These are phyloP conservation scores for Steinernema khuongi DNA, from an alignment of 1,140 invertebrate genomes.

Conservation along the genomic window DNA sequence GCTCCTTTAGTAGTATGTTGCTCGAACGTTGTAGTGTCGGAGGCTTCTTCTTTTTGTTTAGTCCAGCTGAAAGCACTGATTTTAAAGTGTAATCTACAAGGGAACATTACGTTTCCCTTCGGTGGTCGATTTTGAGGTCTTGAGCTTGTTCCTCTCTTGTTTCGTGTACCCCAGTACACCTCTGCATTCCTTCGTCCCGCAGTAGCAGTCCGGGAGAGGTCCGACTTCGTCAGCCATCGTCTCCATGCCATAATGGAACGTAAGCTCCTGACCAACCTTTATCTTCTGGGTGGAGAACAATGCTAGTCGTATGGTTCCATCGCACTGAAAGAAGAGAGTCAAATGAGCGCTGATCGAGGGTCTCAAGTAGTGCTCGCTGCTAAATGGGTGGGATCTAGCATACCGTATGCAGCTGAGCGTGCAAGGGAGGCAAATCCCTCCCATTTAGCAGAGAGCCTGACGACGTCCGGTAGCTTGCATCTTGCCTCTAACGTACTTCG, in stretches of 20 bases:
- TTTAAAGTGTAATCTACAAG: no score
- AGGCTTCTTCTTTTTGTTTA: no score
- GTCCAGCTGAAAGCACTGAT: no score
- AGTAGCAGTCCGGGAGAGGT: not conserved
- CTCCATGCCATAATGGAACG: slow-evolving; percentile 14
- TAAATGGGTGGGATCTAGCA: not conserved
- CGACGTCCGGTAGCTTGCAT: not conserved
- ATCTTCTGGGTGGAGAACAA: not conserved
- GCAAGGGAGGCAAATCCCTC: not conserved
- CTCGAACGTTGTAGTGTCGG: no score
- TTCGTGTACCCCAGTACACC: no score
- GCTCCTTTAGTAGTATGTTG: no score
- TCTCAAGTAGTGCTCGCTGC: not conserved
- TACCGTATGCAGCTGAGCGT: not conserved
- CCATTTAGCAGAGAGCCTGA: not conserved
- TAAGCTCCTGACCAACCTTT: slow-evolving; percentile 2
- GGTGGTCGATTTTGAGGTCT: no score
- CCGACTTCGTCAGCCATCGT: not conserved
- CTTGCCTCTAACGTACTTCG: not conserved
- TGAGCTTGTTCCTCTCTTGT: no score
- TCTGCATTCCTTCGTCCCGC: not conserved
- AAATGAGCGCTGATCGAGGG: not conserved
- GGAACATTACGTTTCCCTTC: no score
- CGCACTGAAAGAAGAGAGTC: not conserved
- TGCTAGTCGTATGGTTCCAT: not conserved